Evolutionary conservation across 2,113 vertebrate species (phyloP).

Genomic region (Phylloscopus trochiloides): DNA sequence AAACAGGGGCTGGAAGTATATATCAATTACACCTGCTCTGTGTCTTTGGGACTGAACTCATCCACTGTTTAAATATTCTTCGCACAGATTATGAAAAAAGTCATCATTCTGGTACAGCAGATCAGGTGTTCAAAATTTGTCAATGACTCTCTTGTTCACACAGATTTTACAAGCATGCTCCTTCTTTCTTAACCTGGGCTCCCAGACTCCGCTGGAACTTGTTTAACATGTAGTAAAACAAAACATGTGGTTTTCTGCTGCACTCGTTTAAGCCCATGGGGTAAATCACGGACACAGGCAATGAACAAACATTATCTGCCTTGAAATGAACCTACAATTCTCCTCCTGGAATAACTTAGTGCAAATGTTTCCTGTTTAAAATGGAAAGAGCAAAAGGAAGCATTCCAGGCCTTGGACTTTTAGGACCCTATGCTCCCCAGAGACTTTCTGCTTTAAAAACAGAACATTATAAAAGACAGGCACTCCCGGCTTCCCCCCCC

Average conservation of each 20-base stretch:
- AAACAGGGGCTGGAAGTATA: slow-evolving; percentile 4
- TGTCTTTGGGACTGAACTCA: slow-evolving; percentile 2
- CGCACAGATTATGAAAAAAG: slow-evolving; percentile 27
- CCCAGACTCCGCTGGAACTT: slow-evolving; percentile 51
- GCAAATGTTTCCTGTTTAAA: slow-evolving; percentile 83
- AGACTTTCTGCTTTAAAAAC: slow-evolving; percentile 73
- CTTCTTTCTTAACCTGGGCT: slow-evolving; percentile 42
- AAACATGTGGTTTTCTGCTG: slow-evolving; percentile 74
- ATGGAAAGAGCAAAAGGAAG: slow-evolving; percentile 76
- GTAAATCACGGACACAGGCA: slow-evolving; percentile 77
- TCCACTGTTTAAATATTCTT: slow-evolving; percentile 35
- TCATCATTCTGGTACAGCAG: slow-evolving; percentile 13
- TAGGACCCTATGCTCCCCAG: slow-evolving; percentile 71
- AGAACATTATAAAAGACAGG: slow-evolving; percentile 79
- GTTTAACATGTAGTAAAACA: slow-evolving; percentile 69
- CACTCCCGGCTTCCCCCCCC: neutral
- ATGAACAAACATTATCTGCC: slow-evolving; percentile 79
- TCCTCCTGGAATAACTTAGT: slow-evolving; percentile 78
- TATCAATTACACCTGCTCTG: slow-evolving; percentile 48
- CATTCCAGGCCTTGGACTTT: slow-evolving; percentile 79
- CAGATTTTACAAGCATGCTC: slow-evolving; percentile 38
- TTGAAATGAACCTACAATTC: slow-evolving; percentile 72
- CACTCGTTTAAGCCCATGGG: slow-evolving; percentile 71
- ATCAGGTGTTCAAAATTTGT: slow-evolving; percentile 30
- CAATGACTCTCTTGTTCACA: slow-evolving; percentile 37